Conservation (phyloP, 92 coral and sea anemone species). For the Heliopora coerulea region DNA sequence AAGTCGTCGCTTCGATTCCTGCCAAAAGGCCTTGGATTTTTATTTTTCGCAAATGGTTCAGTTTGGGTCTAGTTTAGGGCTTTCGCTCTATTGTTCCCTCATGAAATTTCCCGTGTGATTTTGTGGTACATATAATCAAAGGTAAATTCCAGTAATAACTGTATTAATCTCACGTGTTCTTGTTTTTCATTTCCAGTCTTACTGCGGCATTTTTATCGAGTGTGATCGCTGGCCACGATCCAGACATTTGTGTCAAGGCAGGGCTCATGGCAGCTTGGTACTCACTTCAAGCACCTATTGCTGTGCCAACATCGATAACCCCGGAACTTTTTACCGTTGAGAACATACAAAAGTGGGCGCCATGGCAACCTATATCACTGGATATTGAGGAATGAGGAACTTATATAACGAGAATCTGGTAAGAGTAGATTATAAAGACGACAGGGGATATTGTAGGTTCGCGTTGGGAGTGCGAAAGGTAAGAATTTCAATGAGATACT, state of each 20-base stretch:
- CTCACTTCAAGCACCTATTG: conserved; percentile 73
- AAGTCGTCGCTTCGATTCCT: too few species aligned
- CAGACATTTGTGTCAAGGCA: conserved; percentile 83
- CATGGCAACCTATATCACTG: conserved; percentile 59
- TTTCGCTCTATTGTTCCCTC: too few species aligned
- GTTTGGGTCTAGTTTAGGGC: too few species aligned
- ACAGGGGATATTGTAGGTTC: not conserved
- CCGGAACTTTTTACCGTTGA: conserved; percentile 74
- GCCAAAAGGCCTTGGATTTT: too few species aligned
- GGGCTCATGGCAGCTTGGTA: conserved; percentile 83
- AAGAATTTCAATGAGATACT: too few species aligned
- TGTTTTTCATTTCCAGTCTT: conserved; percentile 56
- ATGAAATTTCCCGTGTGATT: too few species aligned
- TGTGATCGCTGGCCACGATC: conserved; percentile 67
- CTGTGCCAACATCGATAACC: conserved; percentile 67
- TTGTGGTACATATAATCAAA: too few species aligned
- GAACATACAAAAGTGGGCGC: conserved; percentile 55
- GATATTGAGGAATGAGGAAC: conserved; percentile 48
- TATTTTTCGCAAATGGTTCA: too few species aligned
- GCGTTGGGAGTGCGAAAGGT: too few species aligned
- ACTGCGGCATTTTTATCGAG: conserved; percentile 82
- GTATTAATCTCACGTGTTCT: too few species aligned
- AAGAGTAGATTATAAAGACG: not conserved
- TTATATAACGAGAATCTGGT: conserved; percentile 9
- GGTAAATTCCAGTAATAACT: too few species aligned